A percentile compares a stretch with the other conserved stretches of the same genome.
These are phyloP conservation scores for Hafferia zeledoni DNA, from an alignment of 2,797 vertebrate genomes.

Conservation along the genomic window DNA sequence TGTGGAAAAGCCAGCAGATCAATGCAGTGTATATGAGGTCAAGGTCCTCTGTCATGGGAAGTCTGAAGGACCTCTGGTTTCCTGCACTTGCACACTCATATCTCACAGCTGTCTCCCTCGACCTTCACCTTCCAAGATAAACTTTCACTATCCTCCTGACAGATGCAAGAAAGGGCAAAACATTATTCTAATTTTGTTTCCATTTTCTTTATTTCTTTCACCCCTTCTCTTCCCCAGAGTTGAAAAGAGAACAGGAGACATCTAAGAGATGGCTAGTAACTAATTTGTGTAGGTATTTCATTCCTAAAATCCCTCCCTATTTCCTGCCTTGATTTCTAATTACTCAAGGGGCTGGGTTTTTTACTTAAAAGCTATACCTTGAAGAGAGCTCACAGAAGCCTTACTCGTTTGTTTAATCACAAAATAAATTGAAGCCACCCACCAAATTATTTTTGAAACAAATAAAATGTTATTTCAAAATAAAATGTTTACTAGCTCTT, in stretches of 20 bases:
- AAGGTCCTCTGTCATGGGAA: not conserved
- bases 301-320: conserved; percentile 11
- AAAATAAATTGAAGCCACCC: not conserved
- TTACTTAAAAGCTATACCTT: not conserved
- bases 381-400: not conserved
- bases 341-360: not conserved
- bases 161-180: not conserved
- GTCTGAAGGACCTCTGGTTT: not conserved
- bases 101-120: not conserved
- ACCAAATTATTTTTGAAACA: not conserved
- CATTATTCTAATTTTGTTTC: not conserved
- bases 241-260: not conserved
- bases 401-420: not conserved
- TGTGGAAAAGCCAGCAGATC: not conserved
- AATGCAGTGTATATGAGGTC: not conserved
- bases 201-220: not conserved
- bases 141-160: not conserved
- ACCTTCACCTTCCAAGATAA: not conserved
- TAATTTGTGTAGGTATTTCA: conserved; percentile 1
- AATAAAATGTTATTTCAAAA: not conserved
- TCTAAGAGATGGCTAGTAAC: not conserved
- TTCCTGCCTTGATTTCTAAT: not conserved
- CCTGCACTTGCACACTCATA: not conserved
- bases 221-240: not conserved
- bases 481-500: not conserved